Evolutionary conservation across 2,888 invertebrate species (phyloP).

Genomic region (Petrophora chlorosata): DNA sequence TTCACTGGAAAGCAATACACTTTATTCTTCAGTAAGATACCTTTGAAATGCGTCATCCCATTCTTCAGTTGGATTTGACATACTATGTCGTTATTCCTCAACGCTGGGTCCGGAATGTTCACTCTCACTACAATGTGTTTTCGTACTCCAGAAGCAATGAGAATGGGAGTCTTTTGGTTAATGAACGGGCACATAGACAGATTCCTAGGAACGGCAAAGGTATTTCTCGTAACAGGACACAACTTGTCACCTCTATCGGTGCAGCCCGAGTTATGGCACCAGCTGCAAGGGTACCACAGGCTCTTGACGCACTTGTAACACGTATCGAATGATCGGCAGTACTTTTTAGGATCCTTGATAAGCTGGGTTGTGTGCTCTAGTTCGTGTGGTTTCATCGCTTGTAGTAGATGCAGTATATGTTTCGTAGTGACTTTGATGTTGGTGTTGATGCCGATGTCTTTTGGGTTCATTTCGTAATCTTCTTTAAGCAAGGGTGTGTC

Average conservation of each 20-base stretch:
- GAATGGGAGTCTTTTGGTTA: slow-evolving; percentile 42
- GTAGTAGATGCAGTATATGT: neutral
- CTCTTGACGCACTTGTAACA: slow-evolving; percentile 50
- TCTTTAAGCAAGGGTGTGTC: neutral
- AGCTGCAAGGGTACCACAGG: slow-evolving; percentile 44
- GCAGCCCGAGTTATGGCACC: slow-evolving; percentile 59
- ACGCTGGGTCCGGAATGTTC: slow-evolving; percentile 47
- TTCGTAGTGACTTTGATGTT: neutral
- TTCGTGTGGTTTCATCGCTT: no score
- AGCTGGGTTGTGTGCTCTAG: neutral
- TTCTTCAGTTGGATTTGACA: slow-evolving; percentile 27
- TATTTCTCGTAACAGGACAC: slow-evolving; percentile 33
- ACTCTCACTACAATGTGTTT: slow-evolving; percentile 47
- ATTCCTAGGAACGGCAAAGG: slow-evolving; percentile 11
- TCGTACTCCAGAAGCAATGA: slow-evolving; percentile 42
- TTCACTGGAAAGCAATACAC: slow-evolving; percentile 48
- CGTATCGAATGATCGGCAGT: slow-evolving; percentile 43
- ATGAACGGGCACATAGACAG: slow-evolving; percentile 45
- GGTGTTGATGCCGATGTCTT: neutral
- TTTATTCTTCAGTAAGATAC: slow-evolving; percentile 41
- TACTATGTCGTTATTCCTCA: slow-evolving; percentile 44
- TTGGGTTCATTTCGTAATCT: neutral
- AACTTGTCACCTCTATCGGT: slow-evolving; percentile 40
- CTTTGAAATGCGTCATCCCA: slow-evolving; percentile 43
- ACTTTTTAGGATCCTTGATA: slow-evolving; percentile 23